These are phyloP conservation scores for Amblyjoppa fuscipennis DNA, from an alignment of 2,888 invertebrate genomes.

Conservation along the genomic window DNA sequence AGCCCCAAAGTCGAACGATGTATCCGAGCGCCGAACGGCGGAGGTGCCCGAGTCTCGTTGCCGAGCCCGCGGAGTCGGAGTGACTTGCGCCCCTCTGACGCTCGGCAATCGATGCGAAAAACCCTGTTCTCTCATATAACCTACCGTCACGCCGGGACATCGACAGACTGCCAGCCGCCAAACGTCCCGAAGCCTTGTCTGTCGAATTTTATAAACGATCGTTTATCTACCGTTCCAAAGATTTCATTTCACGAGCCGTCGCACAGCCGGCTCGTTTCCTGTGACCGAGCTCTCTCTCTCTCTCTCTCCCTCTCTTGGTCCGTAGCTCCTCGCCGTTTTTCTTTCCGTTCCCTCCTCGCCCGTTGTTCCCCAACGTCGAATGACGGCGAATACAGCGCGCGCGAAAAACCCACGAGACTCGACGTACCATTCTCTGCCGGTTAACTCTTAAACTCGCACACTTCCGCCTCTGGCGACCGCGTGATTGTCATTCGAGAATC, in stretches of 20 bases:
- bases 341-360: background rate
- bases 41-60: background rate
- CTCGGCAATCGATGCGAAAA: background rate
- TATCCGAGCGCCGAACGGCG: background rate
- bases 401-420: background rate
- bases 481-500: background rate
- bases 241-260: constrained; percentile 82
- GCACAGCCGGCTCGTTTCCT: constrained; percentile 75
- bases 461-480: background rate
- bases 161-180: constrained; percentile 16
- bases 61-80: background rate
- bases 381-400: background rate
- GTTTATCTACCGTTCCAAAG: constrained; percentile 70
- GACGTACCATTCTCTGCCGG: background rate
- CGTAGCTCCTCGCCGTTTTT: background rate
- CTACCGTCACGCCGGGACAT: constrained; percentile 31
- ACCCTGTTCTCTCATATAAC: background rate
- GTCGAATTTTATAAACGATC: constrained; percentile 81
- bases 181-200: constrained; percentile 67
- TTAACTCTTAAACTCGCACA: background rate
- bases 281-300: constrained; percentile 17
- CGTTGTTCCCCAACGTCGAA: constrained; percentile 26
- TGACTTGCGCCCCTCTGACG: background rate
- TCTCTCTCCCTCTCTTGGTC: background rate
- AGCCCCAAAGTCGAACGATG: too few relatives aligned